Evolutionary conservation across 2,888 invertebrate genomes (phyloP).

Genomic region (Stegophylla sp.): DNA sequence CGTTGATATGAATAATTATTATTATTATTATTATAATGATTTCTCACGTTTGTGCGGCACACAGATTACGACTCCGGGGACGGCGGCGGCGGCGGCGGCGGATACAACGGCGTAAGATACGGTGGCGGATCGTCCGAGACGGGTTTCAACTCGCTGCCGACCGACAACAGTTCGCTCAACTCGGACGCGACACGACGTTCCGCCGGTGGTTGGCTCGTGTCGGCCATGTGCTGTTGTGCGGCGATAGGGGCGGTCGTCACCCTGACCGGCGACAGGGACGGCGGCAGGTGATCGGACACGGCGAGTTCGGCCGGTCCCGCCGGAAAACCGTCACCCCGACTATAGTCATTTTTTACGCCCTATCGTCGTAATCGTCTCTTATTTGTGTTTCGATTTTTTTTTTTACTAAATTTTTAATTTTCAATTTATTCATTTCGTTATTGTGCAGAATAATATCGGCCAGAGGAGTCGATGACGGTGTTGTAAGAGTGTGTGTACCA

Average conservation of each 20-base stretch:
- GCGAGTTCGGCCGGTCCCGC: background rate
- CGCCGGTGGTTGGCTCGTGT: background rate
- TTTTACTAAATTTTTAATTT: too few relatives aligned
- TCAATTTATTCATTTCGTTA: too few relatives aligned
- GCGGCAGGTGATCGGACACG: background rate
- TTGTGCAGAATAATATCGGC: too few relatives aligned
- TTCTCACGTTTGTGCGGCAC: too few relatives aligned
- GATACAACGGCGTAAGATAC: background rate
- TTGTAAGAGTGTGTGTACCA: too few relatives aligned
- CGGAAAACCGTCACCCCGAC: too few relatives aligned
- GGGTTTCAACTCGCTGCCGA: conserved; percentile 34
- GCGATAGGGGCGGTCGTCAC: background rate
- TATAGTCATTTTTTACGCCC: conserved; percentile 26
- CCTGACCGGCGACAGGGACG: too few relatives aligned
- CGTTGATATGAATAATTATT: too few relatives aligned
- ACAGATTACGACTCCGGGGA: background rate
- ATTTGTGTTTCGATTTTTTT: too few relatives aligned
- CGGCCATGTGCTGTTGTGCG: background rate
- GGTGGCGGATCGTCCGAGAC: background rate
- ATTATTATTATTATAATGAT: too few relatives aligned
- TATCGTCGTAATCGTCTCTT: too few relatives aligned
- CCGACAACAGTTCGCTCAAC: conserved; percentile 36
- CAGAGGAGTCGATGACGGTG: too few relatives aligned
- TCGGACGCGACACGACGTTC: background rate
- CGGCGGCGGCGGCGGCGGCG: background rate